These are phyloP conservation scores for Mactromeris polynyma DNA, from an alignment of 2,888 invertebrate species.

Conservation along the genomic window DNA sequence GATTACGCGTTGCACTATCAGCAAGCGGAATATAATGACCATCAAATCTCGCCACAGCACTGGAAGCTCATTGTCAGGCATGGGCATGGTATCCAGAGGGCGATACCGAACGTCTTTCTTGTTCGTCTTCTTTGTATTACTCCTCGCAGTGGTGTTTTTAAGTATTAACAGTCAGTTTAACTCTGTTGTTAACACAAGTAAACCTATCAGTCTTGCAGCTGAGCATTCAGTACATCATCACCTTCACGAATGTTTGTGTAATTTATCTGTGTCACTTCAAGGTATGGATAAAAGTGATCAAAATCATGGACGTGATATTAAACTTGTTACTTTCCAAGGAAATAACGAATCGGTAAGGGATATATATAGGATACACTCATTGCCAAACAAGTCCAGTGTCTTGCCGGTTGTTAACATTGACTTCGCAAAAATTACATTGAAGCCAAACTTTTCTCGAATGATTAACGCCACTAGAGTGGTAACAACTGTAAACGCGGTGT, in stretches of 20 bases:
- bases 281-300: neutral
- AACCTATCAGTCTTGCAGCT: neutral
- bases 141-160: neutral
- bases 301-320: neutral
- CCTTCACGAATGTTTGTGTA: neutral
- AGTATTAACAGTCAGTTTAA: neutral
- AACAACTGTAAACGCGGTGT: neutral
- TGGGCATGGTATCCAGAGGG: neutral
- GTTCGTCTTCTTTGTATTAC: neutral
- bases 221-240: neutral
- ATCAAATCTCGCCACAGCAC: neutral
- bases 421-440: slow-evolving; percentile 6
- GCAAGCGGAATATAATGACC: too few species aligned
- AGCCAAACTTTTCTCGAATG: slow-evolving; percentile 8
- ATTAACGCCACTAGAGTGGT: slow-evolving; percentile 3
- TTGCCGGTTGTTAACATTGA: neutral
- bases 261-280: neutral
- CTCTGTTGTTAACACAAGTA: neutral
- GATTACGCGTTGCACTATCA: too few species aligned
- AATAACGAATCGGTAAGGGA: neutral
- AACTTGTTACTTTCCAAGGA: neutral
- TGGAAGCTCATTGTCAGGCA: neutral
- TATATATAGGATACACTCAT: neutral
- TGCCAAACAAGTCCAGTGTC: neutral
- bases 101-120: neutral